These are phyloP conservation scores for Trichomycterus rosablanca DNA, from an alignment of 2,113 vertebrate genomes.

Conservation along the genomic window DNA sequence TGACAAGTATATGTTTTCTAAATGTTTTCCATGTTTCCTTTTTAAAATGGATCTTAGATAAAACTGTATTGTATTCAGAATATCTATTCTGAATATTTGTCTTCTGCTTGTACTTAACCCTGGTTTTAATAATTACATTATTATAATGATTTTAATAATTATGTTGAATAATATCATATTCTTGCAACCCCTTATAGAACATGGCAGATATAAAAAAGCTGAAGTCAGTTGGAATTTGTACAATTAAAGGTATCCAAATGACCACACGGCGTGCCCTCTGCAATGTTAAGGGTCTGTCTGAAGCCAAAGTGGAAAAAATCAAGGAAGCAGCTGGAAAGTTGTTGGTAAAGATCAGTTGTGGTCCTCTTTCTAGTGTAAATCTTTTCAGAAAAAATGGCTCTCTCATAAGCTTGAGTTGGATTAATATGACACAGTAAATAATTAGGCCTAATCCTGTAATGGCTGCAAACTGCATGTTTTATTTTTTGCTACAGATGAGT, in stretches of 20 bases:
- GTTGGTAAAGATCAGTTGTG: slow-evolving; percentile 63
- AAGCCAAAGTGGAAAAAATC: slow-evolving; percentile 98
- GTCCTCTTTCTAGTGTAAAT: neutral
- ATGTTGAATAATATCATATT: too few species aligned
- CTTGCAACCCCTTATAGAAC: slow-evolving; percentile 76
- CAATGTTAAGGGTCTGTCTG: slow-evolving; percentile 94
- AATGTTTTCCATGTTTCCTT: too few species aligned
- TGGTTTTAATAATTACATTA: too few species aligned
- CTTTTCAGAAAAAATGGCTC: neutral
- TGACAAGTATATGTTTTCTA: too few species aligned
- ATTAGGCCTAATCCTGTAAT: too few species aligned
- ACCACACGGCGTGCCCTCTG: slow-evolving; percentile 87
- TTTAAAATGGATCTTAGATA: too few species aligned
- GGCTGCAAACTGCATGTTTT: too few species aligned
- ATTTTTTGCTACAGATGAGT: slow-evolving; percentile 68
- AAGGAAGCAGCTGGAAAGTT: slow-evolving; percentile 97
- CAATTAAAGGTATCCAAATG: slow-evolving; percentile 96
- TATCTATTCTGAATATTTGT: too few species aligned
- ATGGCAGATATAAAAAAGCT: slow-evolving; percentile 95
- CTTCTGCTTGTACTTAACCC: too few species aligned
- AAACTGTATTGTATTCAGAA: too few species aligned
- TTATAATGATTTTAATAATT: too few species aligned
- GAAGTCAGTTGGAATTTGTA: slow-evolving; percentile 94
- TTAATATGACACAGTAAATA: too few species aligned
- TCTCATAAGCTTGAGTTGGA: neutral